phyloP scores from a whole-genome alignment of 2,797 vertebrate genomes.

The Notoglanidium macrostoma region DNA sequence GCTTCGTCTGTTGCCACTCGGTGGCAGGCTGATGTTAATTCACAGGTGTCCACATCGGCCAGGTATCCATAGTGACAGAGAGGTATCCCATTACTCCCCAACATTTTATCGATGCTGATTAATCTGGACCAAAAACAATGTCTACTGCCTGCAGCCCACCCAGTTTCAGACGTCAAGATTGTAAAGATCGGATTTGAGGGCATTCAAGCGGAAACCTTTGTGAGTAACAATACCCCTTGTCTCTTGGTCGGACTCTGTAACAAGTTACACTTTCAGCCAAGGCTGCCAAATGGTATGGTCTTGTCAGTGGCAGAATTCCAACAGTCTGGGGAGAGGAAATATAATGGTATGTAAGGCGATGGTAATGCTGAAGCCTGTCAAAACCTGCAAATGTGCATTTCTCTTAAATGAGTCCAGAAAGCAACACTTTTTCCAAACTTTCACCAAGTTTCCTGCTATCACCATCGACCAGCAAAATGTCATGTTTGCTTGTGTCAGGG shows the following conservation, averaged over 20 bases:
- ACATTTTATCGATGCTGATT: slow-evolving; percentile 59
- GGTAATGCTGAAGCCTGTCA: slow-evolving; percentile 25
- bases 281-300: slow-evolving; percentile 1
- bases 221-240: slow-evolving; percentile 26
- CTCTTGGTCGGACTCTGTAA: slow-evolving; percentile 20
- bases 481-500: slow-evolving; percentile 22
- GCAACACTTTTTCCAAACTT: slow-evolving; percentile 10
- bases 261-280: slow-evolving; percentile 2
- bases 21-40: slow-evolving; percentile 56
- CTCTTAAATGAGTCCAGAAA: not conserved
- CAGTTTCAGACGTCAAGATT: not conserved
- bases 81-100: slow-evolving; percentile 57
- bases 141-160: slow-evolving; percentile 28
- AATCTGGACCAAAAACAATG: slow-evolving; percentile 54
- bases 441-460: not conserved
- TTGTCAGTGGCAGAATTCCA: slow-evolving; percentile 17
- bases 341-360: not conserved
- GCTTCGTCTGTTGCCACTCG: slow-evolving; percentile 50
- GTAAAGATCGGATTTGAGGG: slow-evolving; percentile 40
- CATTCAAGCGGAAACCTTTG: slow-evolving; percentile 43
- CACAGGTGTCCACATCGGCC: slow-evolving; percentile 57
- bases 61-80: slow-evolving; percentile 52
- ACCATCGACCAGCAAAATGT: slow-evolving; percentile 18
- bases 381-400: not conserved
- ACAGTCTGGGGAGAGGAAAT: not conserved